phyloP scores from a whole-genome alignment of 2,797 vertebrate genomes.

The Geotrypetes seraphini region DNA sequence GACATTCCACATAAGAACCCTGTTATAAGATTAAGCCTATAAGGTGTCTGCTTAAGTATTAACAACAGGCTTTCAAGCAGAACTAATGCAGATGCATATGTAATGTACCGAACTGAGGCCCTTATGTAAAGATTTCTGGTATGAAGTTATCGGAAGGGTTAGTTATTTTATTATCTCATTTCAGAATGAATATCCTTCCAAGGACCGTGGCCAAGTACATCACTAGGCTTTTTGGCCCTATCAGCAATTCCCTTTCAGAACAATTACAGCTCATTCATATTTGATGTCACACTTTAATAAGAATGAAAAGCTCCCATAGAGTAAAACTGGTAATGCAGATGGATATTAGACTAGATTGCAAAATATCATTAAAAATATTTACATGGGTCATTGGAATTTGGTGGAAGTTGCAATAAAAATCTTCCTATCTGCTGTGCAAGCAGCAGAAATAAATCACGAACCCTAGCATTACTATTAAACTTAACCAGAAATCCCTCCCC shows the following conservation, averaged over 20 bases:
- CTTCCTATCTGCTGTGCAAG: no score
- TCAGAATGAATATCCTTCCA: conserved; percentile 27
- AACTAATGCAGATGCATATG: no score
- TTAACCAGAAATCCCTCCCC: no score
- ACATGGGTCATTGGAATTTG: no score
- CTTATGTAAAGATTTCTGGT: conserved; percentile 29
- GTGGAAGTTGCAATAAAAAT: no score
- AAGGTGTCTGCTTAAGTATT: no score
- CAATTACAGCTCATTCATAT: conserved; percentile 42
- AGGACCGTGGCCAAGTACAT: conserved; percentile 20
- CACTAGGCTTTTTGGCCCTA: conserved; percentile 32
- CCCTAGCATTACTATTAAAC: no score
- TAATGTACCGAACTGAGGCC: no score
- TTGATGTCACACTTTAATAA: conserved; percentile 31
- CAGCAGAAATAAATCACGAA: no score
- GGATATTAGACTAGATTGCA: conserved; percentile 6
- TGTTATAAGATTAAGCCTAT: no score
- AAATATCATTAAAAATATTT: conserved; percentile 13
- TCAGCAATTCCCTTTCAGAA: conserved; percentile 25
- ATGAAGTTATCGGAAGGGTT: conserved; percentile 22
- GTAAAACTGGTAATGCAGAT: conserved; percentile 17
- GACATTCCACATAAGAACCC: no score
- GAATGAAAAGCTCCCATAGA: conserved; percentile 22
- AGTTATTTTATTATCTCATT: conserved; percentile 28
- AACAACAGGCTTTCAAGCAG: no score